Evolutionary conservation across 64 coral and sea anemone species (phyloP).

Genomic region (Cladopsammia gracilis): DNA sequence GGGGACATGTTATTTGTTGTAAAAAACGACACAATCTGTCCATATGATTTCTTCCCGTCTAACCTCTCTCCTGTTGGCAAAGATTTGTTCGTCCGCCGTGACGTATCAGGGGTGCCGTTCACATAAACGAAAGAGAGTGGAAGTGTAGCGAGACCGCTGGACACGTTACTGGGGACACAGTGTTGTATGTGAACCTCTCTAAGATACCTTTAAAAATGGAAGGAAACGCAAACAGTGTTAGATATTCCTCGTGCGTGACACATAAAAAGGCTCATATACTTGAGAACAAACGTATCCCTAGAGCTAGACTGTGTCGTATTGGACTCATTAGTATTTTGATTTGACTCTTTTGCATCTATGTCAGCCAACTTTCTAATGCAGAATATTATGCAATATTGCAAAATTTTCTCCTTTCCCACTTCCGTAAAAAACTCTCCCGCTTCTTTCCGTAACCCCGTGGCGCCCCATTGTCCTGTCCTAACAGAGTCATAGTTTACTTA

Average conservation of each 20-base stretch:
- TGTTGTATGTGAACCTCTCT: slow-evolving; percentile 50
- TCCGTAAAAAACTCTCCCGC: too few relatives aligned
- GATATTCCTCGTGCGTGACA: too few relatives aligned
- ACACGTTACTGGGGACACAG: slow-evolving; percentile 78
- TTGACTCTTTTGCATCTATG: too few relatives aligned
- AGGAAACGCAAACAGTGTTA: neutral
- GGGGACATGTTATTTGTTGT: slow-evolving; percentile 71
- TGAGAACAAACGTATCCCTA: too few relatives aligned
- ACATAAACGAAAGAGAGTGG: slow-evolving; percentile 88
- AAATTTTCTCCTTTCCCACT: too few relatives aligned
- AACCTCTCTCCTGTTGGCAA: slow-evolving; percentile 84
- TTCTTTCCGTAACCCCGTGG: too few relatives aligned
- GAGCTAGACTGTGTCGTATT: too few relatives aligned
- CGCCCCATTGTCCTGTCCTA: too few relatives aligned
- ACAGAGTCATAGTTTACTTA: neutral
- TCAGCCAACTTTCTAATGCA: too few relatives aligned
- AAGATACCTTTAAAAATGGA: slow-evolving; percentile 56
- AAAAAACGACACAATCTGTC: slow-evolving; percentile 51
- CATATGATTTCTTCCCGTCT: slow-evolving; percentile 74
- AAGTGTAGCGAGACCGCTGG: slow-evolving; percentile 82
- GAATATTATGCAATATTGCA: too few relatives aligned
- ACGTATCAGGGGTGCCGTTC: slow-evolving; percentile 75
- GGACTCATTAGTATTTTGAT: too few relatives aligned
- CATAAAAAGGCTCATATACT: too few relatives aligned
- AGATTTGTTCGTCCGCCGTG: slow-evolving; percentile 61